Conservation (phyloP, 1,140 invertebrate species). For the Matsumurasca onukii region DNA sequence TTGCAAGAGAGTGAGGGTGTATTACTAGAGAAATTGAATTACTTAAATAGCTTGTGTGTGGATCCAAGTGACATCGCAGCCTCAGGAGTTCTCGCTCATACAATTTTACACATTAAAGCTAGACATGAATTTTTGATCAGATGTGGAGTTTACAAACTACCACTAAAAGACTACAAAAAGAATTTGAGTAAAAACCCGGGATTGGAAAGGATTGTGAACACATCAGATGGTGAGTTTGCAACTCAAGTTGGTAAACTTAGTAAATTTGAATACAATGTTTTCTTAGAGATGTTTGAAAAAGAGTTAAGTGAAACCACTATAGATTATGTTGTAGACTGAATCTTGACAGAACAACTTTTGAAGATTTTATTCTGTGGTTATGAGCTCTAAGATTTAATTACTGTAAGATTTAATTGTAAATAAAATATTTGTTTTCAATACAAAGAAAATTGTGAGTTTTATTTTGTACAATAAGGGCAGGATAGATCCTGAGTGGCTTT, state of each 20-base stretch:
- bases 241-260: background rate
- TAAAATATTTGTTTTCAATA: too few relatives aligned
- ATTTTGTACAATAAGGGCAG: too few relatives aligned
- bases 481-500: too few relatives aligned
- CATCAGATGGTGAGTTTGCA: background rate
- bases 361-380: too few relatives aligned
- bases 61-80: background rate
- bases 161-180: slow-evolving; percentile 1
- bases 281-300: slow-evolving; percentile 15
- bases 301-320: background rate
- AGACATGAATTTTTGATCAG: slow-evolving; percentile 15
- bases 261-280: slow-evolving; percentile 1
- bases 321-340: background rate
- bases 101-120: background rate
- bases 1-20: background rate
- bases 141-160: slow-evolving; percentile 1
- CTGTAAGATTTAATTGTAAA: too few relatives aligned
- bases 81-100: background rate
- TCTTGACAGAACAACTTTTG: too few relatives aligned
- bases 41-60: slow-evolving; percentile 4
- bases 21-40: slow-evolving; percentile 1
- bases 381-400: too few relatives aligned
- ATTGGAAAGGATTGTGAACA: background rate
- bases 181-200: slow-evolving; percentile 3
- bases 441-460: too few relatives aligned